Percentiles rank a stretch among this genome's conserved stretches.
Evolutionary conservation across 1,140 invertebrate genomes (phyloP).

Genomic region (Apis cerana): DNA sequence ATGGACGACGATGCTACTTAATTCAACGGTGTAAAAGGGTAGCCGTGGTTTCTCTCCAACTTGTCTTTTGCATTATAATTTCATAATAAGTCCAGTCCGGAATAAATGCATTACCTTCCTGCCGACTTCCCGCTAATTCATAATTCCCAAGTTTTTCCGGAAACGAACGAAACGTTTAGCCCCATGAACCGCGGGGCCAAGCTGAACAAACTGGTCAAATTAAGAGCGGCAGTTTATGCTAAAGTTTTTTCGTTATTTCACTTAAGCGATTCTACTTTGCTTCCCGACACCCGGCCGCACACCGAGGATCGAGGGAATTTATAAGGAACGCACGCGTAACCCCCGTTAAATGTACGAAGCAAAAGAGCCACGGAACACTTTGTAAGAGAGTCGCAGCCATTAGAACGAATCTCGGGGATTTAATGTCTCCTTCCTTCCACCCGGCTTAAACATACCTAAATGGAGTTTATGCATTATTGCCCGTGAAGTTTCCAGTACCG

Average conservation of each 20-base stretch:
- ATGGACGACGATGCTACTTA: slow-evolving; percentile 54
- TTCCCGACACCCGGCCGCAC: slow-evolving; percentile 5
- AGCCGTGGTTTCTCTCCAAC: slow-evolving; percentile 40
- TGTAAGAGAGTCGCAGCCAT: slow-evolving; percentile 80
- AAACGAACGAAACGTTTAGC: slow-evolving; percentile 64
- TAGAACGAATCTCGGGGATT: slow-evolving; percentile 81
- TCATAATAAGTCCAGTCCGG: slow-evolving; percentile 60
- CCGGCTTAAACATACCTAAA: slow-evolving; percentile 64
- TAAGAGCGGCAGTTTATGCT: slow-evolving; percentile 63
- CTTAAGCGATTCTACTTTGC: slow-evolving; percentile 52
- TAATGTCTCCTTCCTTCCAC: slow-evolving; percentile 71
- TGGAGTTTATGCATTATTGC: slow-evolving; percentile 65
- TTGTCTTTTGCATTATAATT: slow-evolving; percentile 64
- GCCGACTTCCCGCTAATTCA: slow-evolving; percentile 63
- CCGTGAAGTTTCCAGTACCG: slow-evolving; percentile 45
- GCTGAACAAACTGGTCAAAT: slow-evolving; percentile 62
- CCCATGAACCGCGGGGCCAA: slow-evolving; percentile 13
- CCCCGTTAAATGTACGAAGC: slow-evolving; percentile 58
- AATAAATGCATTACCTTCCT: slow-evolving; percentile 59
- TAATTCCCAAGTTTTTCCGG: slow-evolving; percentile 67
- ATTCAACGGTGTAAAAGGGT: slow-evolving; percentile 42
- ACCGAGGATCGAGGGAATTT: slow-evolving; percentile 69
- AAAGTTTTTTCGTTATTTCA: slow-evolving; percentile 66
- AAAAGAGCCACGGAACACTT: slow-evolving; percentile 73
- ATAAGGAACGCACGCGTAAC: slow-evolving; percentile 71